Percentiles rank a stretch among this genome's conserved stretches.
These are phyloP conservation scores for Xestobium rufovillosum DNA, from an alignment of 2,888 invertebrate species.

Conservation along the genomic window DNA sequence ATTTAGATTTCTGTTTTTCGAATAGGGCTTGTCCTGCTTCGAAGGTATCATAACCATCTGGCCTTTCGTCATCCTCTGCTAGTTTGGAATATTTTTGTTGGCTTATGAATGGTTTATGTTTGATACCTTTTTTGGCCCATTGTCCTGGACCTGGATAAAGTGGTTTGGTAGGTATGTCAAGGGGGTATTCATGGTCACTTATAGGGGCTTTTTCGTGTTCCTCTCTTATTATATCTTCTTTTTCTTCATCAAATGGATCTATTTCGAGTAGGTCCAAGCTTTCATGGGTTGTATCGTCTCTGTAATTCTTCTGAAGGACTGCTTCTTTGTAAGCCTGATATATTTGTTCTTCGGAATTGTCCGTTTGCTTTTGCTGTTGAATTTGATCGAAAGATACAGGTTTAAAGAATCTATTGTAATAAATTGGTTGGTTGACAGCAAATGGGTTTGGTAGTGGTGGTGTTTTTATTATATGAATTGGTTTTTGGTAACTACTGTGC, in stretches of 20 bases:
- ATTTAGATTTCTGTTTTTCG: conserved; percentile 25
- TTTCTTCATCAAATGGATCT: conserved; percentile 18
- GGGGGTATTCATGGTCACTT: conserved; percentile 31
- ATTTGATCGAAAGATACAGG: no score
- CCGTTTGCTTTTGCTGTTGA: no score
- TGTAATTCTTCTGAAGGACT: conserved; percentile 23
- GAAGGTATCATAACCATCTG: conserved; percentile 51
- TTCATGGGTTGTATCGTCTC: conserved; percentile 29
- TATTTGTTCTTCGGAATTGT: no score
- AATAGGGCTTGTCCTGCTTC: conserved; percentile 46
- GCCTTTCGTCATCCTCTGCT: conserved; percentile 34
- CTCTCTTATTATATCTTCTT: conserved; percentile 14
- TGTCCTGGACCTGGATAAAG: conserved; percentile 39
- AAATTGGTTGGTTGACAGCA: no score
- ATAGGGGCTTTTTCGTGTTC: conserved; percentile 21
- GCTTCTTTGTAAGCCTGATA: not conserved
- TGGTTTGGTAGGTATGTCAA: conserved; percentile 35
- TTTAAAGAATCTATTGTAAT: no score
- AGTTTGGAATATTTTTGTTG: conserved; percentile 19
- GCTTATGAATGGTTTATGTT: conserved; percentile 31
- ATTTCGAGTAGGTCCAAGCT: conserved; percentile 21
- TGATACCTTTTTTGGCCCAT: conserved; percentile 37
- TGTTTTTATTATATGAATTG: no score
- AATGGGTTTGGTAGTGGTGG: no score
- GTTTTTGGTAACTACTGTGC: no score